Conservation (phyloP, 2,113 vertebrate species). For the Symphodus melops region DNA sequence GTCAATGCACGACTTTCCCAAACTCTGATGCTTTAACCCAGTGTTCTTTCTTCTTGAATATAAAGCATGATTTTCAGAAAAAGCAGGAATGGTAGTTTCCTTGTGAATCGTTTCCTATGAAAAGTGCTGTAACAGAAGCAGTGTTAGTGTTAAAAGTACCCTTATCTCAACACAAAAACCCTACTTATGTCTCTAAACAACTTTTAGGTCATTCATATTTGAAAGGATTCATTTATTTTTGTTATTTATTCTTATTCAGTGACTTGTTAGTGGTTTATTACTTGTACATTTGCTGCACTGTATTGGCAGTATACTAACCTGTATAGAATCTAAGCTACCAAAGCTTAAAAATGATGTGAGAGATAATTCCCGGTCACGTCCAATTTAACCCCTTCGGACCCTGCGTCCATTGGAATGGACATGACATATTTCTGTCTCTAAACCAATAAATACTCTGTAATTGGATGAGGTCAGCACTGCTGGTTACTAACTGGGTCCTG, state of each 20-base stretch:
- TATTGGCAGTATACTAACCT: background rate
- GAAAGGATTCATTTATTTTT: background rate
- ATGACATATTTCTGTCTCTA: too few relatives aligned
- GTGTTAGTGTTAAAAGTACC: too few relatives aligned
- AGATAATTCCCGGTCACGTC: conserved; percentile 20
- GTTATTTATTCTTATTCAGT: background rate
- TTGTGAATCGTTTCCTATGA: background rate
- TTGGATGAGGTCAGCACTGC: too few relatives aligned
- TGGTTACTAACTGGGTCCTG: too few relatives aligned
- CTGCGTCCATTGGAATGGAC: too few relatives aligned
- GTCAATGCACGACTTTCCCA: background rate
- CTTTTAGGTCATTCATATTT: background rate
- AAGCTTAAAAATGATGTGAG: conserved; percentile 3
- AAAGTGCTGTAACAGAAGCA: background rate
- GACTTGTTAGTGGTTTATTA: background rate
- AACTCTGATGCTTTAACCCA: too few relatives aligned
- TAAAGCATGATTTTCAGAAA: background rate
- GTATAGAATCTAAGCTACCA: background rate
- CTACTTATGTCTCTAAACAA: too few relatives aligned
- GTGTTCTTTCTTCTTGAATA: too few relatives aligned
- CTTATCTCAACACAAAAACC: too few relatives aligned
- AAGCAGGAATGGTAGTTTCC: background rate
- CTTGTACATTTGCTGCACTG: too few relatives aligned
- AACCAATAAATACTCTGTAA: too few relatives aligned
- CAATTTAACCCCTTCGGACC: too few relatives aligned